These are phyloP conservation scores for Gopherus flavomarginatus DNA, from an alignment of 2,113 vertebrate genomes.

Conservation along the genomic window DNA sequence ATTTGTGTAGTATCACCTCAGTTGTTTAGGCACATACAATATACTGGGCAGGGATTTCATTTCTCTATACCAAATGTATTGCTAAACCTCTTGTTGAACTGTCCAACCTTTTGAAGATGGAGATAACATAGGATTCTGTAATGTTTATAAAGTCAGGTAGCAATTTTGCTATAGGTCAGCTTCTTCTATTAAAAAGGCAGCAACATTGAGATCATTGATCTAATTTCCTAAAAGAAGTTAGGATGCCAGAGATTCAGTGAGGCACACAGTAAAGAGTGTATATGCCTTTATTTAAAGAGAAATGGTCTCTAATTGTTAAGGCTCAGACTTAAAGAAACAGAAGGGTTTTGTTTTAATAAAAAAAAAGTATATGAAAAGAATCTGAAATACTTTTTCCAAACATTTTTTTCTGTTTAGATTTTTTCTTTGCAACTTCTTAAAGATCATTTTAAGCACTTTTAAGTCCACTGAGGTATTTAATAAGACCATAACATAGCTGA, in stretches of 20 bases:
- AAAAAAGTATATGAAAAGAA: background rate
- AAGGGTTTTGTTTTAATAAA: rapidly evolving
- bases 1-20: background rate
- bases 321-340: background rate
- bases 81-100: rapidly evolving
- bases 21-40: background rate
- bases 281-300: background rate
- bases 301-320: background rate
- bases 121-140: rapidly evolving
- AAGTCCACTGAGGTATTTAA: background rate
- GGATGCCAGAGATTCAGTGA: background rate
- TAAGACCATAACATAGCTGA: background rate
- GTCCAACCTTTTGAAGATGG: background rate
- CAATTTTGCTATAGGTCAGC: background rate
- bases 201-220: background rate
- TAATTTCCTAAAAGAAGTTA: background rate
- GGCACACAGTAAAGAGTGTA: background rate
- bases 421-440: background rate
- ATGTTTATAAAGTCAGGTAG: background rate
- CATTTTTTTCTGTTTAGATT: background rate
- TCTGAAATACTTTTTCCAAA: background rate
- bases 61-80: background rate
- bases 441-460: background rate
- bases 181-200: background rate
- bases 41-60: background rate